Evolutionary conservation across 2,888 invertebrate species (phyloP), one percentile per base, ranked within the genome.

Genomic region (Spodoptera picta): DNA sequence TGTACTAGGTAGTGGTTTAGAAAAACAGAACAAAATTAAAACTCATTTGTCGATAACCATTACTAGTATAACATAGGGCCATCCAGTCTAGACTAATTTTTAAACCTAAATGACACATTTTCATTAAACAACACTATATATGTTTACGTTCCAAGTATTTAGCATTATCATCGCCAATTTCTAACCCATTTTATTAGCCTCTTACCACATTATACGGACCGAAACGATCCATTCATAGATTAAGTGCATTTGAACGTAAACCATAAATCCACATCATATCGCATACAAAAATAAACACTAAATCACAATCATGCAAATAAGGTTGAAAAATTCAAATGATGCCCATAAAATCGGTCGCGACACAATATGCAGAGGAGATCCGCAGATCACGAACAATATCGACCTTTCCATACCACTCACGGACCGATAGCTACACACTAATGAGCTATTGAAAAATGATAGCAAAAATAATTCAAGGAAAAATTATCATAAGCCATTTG

Each of bases 371-470:
- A 74, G 80, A 60, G 84, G 86, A 86, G 82, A 89, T 88, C 85
- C 86, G 64, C 78, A 46, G 73, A 72, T 60, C 80, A 78, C 80
- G 71, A 82, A 89, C 86, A 90, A 89, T 84, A 80, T 80, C 68
- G 81, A 81, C 81, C 73, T 71, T 78, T 88, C 85, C 87, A 89
- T 79, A 84, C 86, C 89, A 91, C 92, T 92, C 89, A 91, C 92
- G 90, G 87, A 65, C 85, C 90, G 83, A 85, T 91, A 87, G 89
- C 85, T 87, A 87, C 85, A 84, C 82, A 85, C 83, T 94, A 94
- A 94, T 94, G 92, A 94, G 92, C 94, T 93, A 94, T 94, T 94
- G 94, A 94, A 94, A 94, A 94, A 94, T 94, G 94, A 94, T 94
- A 90, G 91, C 89, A 90, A 92, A 93, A 92, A 92, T 93, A 89